Evolutionary conservation across 2,113 vertebrate species (phyloP).

Genomic region (Gavia stellata): DNA sequence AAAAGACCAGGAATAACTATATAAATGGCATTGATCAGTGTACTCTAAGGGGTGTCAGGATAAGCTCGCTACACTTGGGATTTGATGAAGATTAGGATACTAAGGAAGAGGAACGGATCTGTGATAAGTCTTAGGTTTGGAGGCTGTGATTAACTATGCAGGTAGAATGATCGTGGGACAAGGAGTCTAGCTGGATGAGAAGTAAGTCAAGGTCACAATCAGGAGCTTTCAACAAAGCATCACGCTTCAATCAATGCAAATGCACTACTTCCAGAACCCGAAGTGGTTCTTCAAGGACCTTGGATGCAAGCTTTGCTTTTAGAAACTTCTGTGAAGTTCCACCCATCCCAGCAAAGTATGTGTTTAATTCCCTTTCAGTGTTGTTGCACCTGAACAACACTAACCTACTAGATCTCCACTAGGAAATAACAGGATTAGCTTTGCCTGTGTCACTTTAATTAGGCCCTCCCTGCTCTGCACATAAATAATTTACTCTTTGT

Average conservation of each 20-base stretch:
- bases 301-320: not conserved
- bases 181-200: not conserved
- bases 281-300: not conserved
- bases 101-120: not conserved
- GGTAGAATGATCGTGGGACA: not conserved
- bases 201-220: not conserved
- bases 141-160: not conserved
- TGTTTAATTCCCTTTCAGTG: not conserved
- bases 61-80: not conserved
- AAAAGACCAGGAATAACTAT: not conserved
- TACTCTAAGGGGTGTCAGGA: not conserved
- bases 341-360: not conserved
- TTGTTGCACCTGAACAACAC: not conserved
- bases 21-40: not conserved
- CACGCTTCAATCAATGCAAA: not conserved
- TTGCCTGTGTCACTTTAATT: not conserved
- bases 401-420: not conserved
- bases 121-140: not conserved
- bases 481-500: slow-evolving; percentile 15
- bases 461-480: not conserved
- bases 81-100: not conserved
- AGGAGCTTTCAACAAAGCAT: not conserved
- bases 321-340: not conserved
- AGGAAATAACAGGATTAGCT: not conserved
- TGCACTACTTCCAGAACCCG: not conserved